phyloP scores from a whole-genome alignment of 2,113 vertebrate genomes.

The Cygnus buccinator region DNA sequence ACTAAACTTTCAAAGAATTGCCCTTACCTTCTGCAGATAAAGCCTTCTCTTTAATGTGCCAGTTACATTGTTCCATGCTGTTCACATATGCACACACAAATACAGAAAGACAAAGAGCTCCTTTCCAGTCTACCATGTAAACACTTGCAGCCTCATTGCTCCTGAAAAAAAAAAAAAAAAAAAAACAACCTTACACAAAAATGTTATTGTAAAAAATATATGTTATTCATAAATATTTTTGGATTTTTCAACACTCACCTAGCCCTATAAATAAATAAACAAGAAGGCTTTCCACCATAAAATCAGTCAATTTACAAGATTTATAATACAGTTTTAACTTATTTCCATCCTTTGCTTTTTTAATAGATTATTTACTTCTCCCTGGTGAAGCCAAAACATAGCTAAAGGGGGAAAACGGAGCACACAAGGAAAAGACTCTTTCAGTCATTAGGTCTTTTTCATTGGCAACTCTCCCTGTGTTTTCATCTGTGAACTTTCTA shows the following conservation, averaged over 20 bases:
- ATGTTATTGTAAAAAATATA: not conserved
- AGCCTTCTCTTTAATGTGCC: not conserved
- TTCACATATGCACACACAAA: not conserved
- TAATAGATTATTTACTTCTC: not conserved
- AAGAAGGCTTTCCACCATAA: not conserved
- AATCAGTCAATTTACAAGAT: not conserved
- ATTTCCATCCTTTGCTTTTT: not conserved
- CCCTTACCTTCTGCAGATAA: not conserved
- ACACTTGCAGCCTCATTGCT: not conserved
- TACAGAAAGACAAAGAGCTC: not conserved
- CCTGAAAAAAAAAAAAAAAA: not conserved
- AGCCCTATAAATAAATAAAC: not conserved
- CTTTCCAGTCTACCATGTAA: not conserved
- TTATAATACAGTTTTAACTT: not conserved
- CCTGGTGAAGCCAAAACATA: not conserved
- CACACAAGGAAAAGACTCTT: not conserved
- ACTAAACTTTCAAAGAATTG: not conserved
- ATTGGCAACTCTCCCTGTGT: not conserved
- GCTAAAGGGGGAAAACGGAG: not conserved
- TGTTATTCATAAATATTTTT: not conserved
- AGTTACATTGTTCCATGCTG: accelerated
- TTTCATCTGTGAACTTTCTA: conserved; percentile 35
- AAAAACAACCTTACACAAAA: too few species aligned
- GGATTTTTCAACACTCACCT: not conserved
- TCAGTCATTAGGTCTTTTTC: not conserved